Evolutionary conservation across 2,888 invertebrate genomes (phyloP).

Genomic region (Hypena proboscidalis): DNA sequence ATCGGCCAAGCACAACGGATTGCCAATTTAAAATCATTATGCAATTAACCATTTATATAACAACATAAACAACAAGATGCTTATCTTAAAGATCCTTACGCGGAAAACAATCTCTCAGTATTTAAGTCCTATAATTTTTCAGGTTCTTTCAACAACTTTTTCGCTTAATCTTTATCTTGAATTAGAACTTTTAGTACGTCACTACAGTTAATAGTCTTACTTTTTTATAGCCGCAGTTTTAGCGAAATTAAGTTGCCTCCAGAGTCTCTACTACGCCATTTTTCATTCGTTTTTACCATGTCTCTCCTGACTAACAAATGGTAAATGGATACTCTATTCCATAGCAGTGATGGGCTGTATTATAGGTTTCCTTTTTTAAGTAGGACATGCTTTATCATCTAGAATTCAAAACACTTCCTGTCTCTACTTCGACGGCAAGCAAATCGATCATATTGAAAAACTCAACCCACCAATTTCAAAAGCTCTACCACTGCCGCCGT

Average conservation of each 20-base stretch:
- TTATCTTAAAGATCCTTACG: too few relatives aligned
- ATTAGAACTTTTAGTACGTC: neutral
- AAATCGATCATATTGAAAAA: constrained; percentile 46
- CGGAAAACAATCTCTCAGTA: neutral
- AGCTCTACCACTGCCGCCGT: too few relatives aligned
- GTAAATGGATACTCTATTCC: too few relatives aligned
- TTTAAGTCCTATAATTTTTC: neutral
- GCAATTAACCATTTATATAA: constrained; percentile 50
- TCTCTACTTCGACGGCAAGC: constrained; percentile 21
- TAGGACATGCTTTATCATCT: too few relatives aligned
- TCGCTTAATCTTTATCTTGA: constrained; percentile 9
- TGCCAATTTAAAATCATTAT: constrained; percentile 67
- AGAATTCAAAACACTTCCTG: constrained; percentile 24
- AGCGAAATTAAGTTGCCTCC: constrained; percentile 14
- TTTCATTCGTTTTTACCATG: too few relatives aligned
- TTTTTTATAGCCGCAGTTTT: constrained; percentile 18
- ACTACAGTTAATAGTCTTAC: constrained; percentile 11
- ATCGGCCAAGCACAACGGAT: constrained; percentile 62
- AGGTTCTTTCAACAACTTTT: constrained; percentile 4
- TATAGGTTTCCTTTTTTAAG: too few relatives aligned
- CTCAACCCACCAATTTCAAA: too few relatives aligned
- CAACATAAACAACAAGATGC: constrained; percentile 42
- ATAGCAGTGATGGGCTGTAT: too few relatives aligned
- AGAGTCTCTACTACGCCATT: too few relatives aligned
- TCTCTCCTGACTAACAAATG: too few relatives aligned